Conservation (phyloP, 2,113 vertebrate genomes). For the Ptilorrhoa leucosticta region DNA sequence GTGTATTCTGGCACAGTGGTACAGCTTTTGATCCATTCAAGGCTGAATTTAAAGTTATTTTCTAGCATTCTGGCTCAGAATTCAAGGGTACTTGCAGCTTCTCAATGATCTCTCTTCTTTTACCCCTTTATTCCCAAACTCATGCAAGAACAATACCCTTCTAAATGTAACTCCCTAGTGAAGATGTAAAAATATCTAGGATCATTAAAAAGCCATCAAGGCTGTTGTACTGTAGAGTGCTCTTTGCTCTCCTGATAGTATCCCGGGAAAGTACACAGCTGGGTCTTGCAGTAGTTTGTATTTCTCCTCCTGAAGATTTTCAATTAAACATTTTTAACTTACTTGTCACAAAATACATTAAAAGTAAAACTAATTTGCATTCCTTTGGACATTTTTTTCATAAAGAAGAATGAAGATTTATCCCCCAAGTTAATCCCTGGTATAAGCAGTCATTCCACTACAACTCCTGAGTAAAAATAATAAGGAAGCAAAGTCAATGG, state of each 20-base stretch:
- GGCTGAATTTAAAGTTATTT: neutral
- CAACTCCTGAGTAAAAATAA: neutral
- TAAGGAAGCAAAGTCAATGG: neutral
- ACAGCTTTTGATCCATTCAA: neutral
- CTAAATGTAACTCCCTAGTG: neutral
- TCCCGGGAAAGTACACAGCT: neutral
- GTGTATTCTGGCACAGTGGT: neutral
- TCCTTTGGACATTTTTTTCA: neutral
- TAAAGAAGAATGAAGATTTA: neutral
- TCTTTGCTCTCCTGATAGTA: neutral
- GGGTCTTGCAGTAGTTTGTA: neutral
- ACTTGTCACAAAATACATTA: neutral
- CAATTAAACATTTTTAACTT: neutral
- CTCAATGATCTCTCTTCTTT: neutral
- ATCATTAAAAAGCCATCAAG: constrained; percentile 26
- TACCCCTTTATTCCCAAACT: neutral
- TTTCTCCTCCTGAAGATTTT: neutral
- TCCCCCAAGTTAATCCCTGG: neutral
- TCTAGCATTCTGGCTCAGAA: neutral
- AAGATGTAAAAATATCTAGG: neutral
- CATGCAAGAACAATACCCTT: neutral
- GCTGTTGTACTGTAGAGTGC: neutral
- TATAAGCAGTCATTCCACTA: neutral
- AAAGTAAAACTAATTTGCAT: neutral
- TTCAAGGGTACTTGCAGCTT: neutral